A percentile compares a stretch with the other conserved stretches of the same genome.
These are phyloP conservation scores for Poeciliopsis paucimaculata DNA, from an alignment of 2,797 vertebrate genomes.

Conservation along the genomic window DNA sequence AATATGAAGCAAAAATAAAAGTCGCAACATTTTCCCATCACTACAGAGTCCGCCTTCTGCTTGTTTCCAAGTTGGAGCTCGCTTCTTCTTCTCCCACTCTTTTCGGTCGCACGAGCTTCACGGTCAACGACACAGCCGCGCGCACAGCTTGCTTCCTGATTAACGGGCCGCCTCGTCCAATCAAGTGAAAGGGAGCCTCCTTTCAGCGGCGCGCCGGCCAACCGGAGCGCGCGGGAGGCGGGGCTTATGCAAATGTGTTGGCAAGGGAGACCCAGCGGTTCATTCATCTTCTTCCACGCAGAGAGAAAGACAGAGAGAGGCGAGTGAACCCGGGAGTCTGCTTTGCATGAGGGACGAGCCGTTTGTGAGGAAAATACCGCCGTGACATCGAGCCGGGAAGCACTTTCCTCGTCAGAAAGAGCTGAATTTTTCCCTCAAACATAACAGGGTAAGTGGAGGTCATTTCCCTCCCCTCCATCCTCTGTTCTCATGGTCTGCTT, in stretches of 20 bases:
- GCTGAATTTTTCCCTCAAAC: constrained; percentile 38
- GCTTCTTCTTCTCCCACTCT: background rate
- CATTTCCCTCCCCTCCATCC: constrained; percentile 4
- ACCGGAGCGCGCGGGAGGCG: constrained; percentile 56
- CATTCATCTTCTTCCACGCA: constrained; percentile 77
- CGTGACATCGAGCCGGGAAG: constrained; percentile 16
- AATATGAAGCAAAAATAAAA: background rate
- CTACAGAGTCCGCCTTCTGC: background rate
- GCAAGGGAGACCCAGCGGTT: constrained; percentile 79
- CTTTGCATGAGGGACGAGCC: constrained; percentile 52
- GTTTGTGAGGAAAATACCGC: constrained; percentile 44
- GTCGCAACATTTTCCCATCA: background rate
- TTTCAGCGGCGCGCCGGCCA: constrained; percentile 20
- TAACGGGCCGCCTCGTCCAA: constrained; percentile 61
- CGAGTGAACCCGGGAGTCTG: constrained; percentile 49
- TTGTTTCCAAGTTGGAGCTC: background rate
- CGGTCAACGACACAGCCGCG: constrained; percentile 23
- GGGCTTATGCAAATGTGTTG: constrained; percentile 76
- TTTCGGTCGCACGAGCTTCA: background rate
- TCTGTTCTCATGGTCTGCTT: background rate
- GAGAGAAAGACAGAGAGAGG: constrained; percentile 53
- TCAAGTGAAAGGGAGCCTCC: constrained; percentile 25
- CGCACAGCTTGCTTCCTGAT: constrained; percentile 16
- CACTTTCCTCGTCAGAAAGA: constrained; percentile 29
- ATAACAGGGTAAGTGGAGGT: constrained; percentile 61